These are phyloP conservation scores for Lateolabrax maculatus DNA, from an alignment of 2,797 vertebrate species.

Conservation along the genomic window DNA sequence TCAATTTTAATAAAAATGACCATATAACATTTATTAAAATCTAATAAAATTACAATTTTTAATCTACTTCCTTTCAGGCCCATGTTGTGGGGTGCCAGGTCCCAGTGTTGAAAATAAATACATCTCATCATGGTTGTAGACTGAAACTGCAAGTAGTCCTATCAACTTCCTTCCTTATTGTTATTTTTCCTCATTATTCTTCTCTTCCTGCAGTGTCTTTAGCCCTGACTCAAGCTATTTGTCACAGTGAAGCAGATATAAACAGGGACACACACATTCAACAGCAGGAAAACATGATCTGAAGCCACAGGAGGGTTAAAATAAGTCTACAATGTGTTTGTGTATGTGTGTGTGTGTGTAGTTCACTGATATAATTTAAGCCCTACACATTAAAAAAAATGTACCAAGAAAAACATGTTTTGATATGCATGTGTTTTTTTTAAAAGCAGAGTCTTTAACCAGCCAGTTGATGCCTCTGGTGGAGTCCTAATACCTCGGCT, in stretches of 20 bases:
- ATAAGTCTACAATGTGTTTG: conserved; percentile 38
- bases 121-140: conserved; percentile 70
- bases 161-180: conserved; percentile 40
- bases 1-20: conserved; percentile 90
- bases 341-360: conserved; percentile 18
- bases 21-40: conserved; percentile 90
- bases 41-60: conserved; percentile 88
- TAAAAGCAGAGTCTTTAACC: conserved; percentile 49
- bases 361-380: conserved; percentile 32
- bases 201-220: conserved; percentile 31
- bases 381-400: conserved; percentile 33
- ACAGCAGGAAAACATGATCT: conserved; percentile 71
- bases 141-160: conserved; percentile 64
- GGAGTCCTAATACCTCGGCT: conserved; percentile 19
- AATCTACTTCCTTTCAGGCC: conserved; percentile 79
- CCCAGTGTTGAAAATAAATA: conserved; percentile 88
- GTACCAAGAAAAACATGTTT: conserved; percentile 38
- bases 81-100: conserved; percentile 74
- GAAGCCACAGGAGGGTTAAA: conserved; percentile 68
- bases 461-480: conserved; percentile 34
- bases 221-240: conserved; percentile 45
- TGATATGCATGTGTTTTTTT: conserved; percentile 25
- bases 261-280: conserved; percentile 67
- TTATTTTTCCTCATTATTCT: conserved; percentile 31
- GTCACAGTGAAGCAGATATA: conserved; percentile 79